Evolutionary conservation across 2,888 invertebrate species (phyloP).

Genomic region (Lepidocyrtoides sp.): DNA sequence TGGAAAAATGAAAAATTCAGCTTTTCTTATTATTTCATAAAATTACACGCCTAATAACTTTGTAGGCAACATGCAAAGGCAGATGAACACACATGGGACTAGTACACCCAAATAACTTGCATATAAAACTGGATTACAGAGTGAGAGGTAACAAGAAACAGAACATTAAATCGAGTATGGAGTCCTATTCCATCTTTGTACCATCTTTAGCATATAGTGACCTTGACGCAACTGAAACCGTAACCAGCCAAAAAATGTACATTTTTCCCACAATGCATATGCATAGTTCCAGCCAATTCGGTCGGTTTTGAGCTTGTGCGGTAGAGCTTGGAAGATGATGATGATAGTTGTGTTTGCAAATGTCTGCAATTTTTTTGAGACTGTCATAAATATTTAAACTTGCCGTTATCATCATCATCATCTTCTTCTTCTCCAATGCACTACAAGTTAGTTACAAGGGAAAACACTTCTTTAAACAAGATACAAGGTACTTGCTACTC

Average conservation of each 20-base stretch:
- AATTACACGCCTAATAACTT: too few species aligned
- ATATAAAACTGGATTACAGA: too few species aligned
- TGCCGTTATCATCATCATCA: not conserved
- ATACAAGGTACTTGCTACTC: not conserved
- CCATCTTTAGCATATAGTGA: conserved; percentile 1
- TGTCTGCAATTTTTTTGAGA: not conserved
- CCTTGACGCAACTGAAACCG: not conserved
- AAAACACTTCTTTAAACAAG: not conserved
- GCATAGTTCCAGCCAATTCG: not conserved
- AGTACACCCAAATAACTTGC: too few species aligned
- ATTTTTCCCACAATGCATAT: not conserved
- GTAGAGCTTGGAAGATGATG: not conserved
- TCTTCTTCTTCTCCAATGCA: not conserved
- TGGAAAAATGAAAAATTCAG: too few species aligned
- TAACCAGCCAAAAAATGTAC: not conserved
- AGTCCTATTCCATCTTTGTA: not conserved
- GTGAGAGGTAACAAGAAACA: too few species aligned
- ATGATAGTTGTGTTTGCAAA: not conserved
- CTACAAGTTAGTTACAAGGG: too few species aligned
- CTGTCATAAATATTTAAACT: conserved; percentile 53
- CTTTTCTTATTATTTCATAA: too few species aligned
- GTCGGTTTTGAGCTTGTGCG: not conserved
- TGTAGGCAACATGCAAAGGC: too few species aligned
- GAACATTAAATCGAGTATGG: too few species aligned
- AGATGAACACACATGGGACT: too few species aligned